Percentiles rank a stretch among this genome's conserved stretches.
These are phyloP conservation scores for Mus minutoides DNA, from an alignment of 2,797 vertebrate genomes.

Conservation along the genomic window DNA sequence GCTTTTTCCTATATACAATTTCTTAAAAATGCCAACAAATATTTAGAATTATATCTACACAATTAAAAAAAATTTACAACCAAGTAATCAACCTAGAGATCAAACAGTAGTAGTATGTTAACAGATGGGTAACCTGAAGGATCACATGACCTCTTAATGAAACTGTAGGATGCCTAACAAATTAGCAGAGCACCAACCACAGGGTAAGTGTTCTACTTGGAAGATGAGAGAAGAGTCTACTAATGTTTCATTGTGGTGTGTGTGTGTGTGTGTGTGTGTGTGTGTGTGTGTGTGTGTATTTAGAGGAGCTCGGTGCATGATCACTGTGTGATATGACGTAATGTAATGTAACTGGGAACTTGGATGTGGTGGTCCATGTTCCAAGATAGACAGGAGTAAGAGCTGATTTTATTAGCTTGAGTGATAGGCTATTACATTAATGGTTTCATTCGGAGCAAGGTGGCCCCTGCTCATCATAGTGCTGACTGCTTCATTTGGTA, in stretches of 20 bases:
- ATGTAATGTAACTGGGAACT: constrained; percentile 74
- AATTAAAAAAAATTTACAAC: background rate
- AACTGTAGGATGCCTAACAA: background rate
- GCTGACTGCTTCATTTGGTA: constrained; percentile 69
- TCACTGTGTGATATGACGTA: constrained; percentile 40
- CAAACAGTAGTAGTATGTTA: background rate
- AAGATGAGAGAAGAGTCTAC: constrained; percentile 51
- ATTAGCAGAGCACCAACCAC: background rate
- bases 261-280: background rate
- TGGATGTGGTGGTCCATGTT: constrained; percentile 71
- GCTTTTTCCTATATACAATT: background rate
- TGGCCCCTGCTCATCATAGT: constrained; percentile 27
- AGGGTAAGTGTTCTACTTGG: background rate
- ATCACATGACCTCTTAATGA: background rate
- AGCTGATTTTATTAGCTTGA: constrained; percentile 82
- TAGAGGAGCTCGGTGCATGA: constrained; percentile 30
- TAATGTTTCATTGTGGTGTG: constrained; percentile 21
- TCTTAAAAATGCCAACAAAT: background rate
- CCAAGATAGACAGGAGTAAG: constrained; percentile 72
- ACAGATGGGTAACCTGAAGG: constrained; percentile 1
- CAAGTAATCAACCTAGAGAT: constrained; percentile 40
- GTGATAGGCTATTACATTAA: constrained; percentile 80
- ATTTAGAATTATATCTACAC: background rate
- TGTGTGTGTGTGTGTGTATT: background rate
- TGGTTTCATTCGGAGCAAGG: constrained; percentile 67